Base-by-base conservation (phyloP, 2,113 vertebrate species). In the Pseudois nayaur region DNA sequence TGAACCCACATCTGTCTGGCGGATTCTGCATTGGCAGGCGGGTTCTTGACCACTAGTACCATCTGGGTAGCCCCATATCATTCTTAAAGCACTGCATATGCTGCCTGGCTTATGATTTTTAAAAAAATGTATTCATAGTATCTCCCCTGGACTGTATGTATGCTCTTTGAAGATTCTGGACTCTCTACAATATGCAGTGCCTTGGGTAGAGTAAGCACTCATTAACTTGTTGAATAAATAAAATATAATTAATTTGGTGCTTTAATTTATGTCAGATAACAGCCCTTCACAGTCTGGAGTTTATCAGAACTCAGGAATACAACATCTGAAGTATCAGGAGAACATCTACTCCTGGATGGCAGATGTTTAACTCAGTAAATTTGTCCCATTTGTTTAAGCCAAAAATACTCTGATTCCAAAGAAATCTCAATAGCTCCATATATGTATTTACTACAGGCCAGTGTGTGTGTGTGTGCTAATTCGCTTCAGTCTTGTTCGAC, bases 221-320 rank as follows among this genome's bases (percentile, higher is more conserved):
- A 62, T 25, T 82, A 84, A 93, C 62, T 88, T 79, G 31, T 6
- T 87, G 40, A 91, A 36, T 45, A 11, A 93, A 88, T 13, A 84
- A 97, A 96, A 87, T 48, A 76, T 74, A 76, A 60, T 96, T 87
- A 91, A 81, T 19, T 91, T 93, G 57, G 36, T 52, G 13, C 17
- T 74, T 95, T 43, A 52, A 91, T 79, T 84, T 95, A 78, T 48
- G 31, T 16, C 86, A 89, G 57, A 48, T 67, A 87, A 83, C 17
- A 50, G 29, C 27, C 23, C 52, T 83, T 71, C 12, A 71, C 62
- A 48, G 71, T 95, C 48, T 82, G 36, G 48, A 94, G 13, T 74
- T 94, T 86, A 84, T 67, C 14, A 60, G 81, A 36, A 91, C 31
- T 96, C 62, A 78, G 21, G 25, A 84, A 87, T 33, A 43, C 6